phyloP scores from a whole-genome alignment of 64 coral and sea anemone genomes.

The Stichodactyla helianthus region DNA sequence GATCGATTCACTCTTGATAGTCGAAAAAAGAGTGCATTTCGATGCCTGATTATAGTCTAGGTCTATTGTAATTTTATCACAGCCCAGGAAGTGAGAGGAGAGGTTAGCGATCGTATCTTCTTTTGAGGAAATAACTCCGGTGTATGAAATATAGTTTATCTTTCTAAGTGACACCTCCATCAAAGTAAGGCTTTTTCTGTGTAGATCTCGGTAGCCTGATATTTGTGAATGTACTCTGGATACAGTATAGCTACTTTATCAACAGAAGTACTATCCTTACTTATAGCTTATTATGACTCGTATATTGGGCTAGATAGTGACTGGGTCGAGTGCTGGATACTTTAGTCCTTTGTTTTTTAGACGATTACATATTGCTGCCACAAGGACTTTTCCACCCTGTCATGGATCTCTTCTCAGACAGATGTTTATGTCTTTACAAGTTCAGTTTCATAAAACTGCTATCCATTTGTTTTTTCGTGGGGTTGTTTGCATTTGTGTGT shows the following conservation, averaged over 20 bases:
- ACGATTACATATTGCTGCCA: constrained; percentile 23
- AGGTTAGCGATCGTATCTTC: constrained; percentile 14
- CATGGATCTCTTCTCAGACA: constrained; percentile 24
- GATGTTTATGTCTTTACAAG: constrained; percentile 19
- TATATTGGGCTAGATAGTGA: constrained; percentile 33
- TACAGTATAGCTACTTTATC: constrained; percentile 6
- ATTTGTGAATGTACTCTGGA: constrained; percentile 12
- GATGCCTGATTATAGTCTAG: constrained; percentile 9
- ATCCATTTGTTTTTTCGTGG: constrained; percentile 22
- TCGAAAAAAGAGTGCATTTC: constrained; percentile 19
- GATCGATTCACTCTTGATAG: neutral
- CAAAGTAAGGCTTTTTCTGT: constrained; percentile 7
- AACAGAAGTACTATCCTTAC: constrained; percentile 11
- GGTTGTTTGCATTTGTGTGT: constrained; percentile 24
- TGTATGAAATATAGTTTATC: constrained; percentile 34
- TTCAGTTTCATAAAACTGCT: constrained; percentile 31
- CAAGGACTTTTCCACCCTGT: constrained; percentile 33
- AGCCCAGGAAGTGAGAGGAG: constrained; percentile 25
- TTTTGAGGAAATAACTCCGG: constrained; percentile 36
- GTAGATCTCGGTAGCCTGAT: constrained; percentile 14
- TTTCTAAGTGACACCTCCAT: constrained; percentile 20
- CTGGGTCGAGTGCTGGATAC: constrained; percentile 14
- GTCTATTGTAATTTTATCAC: constrained; percentile 29
- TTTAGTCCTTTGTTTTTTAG: constrained; percentile 26
- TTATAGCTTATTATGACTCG: constrained; percentile 32